These are phyloP conservation scores for Carapus acus DNA, from an alignment of 2,797 vertebrate species.

Conservation along the genomic window DNA sequence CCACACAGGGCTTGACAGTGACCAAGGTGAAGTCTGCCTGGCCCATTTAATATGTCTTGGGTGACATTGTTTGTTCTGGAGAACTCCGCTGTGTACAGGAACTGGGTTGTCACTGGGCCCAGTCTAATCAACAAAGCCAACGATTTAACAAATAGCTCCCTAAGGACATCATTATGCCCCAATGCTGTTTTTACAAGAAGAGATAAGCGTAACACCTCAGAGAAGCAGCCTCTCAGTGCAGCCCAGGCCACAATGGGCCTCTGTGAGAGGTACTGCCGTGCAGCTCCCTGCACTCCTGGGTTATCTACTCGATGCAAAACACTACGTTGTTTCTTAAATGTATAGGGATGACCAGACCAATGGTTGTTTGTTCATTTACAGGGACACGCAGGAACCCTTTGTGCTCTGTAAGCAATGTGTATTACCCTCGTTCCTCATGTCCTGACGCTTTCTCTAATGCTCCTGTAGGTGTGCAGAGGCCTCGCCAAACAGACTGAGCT, in stretches of 20 bases:
- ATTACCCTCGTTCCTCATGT: constrained; percentile 10
- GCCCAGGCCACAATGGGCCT: constrained; percentile 50
- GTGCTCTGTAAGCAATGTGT: constrained; percentile 23
- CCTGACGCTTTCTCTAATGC: constrained; percentile 32
- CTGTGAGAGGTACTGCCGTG: constrained; percentile 17
- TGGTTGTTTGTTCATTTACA: constrained; percentile 21
- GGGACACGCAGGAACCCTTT: constrained; percentile 23
- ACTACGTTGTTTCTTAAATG: constrained; percentile 28
- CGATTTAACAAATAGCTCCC: constrained; percentile 66
- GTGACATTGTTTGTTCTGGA: constrained; percentile 66
- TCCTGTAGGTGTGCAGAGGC: constrained; percentile 87
- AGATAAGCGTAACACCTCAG: constrained; percentile 59
- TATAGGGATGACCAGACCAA: constrained; percentile 17
- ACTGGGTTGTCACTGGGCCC: constrained; percentile 59
- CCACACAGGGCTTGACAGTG: constrained; percentile 25
- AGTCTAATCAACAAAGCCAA: constrained; percentile 64
- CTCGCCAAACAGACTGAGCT: constrained; percentile 98
- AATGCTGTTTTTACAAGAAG: constrained; percentile 61
- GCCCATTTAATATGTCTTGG: constrained; percentile 45
- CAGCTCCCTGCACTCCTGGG: constrained; percentile 27
- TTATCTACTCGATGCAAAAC: constrained; percentile 38
- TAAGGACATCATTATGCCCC: constrained; percentile 64
- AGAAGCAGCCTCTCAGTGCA: constrained; percentile 58
- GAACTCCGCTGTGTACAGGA: constrained; percentile 69
- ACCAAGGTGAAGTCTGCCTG: constrained; percentile 16